Evolutionary conservation across 2,113 vertebrate species (phyloP).

Genomic region (mouse (Mus musculus)): GRCm39 chr10:30672501-30673000

Average conservation of each 20-base stretch:
- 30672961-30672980: background rate
- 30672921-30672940: background rate
- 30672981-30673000: background rate
- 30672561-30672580: background rate
- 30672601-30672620: background rate
- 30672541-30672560: background rate
- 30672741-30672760: background rate
- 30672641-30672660: background rate
- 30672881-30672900: background rate
- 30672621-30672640: conserved; percentile 33
- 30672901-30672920: background rate
- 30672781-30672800: background rate
- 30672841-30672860: background rate
- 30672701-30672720: background rate
- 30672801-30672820: background rate
- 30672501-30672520: background rate
- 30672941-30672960: background rate
- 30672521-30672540: conserved; percentile 10
- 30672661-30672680: background rate
- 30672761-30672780: background rate
- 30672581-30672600: background rate
- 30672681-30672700: background rate
- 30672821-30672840: conserved; percentile 11
- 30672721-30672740: background rate
- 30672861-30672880: conserved; percentile 33